Evolutionary conservation across 2,797 vertebrate genomes (phyloP).

Genomic region (Nannoperca australis): DNA sequence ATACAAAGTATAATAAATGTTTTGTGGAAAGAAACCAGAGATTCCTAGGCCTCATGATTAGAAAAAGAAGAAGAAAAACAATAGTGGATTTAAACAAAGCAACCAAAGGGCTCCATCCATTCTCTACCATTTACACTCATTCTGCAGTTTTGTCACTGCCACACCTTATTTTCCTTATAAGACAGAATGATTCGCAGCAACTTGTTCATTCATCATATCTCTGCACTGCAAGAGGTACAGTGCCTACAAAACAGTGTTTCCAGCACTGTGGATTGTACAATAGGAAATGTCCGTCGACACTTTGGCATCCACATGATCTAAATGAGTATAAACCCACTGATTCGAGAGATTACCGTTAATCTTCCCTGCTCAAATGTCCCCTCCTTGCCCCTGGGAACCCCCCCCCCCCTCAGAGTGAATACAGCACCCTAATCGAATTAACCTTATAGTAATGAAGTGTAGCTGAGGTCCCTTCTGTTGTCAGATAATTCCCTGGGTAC

Average conservation of each 20-base stretch:
- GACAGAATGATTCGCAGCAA: conserved; percentile 20
- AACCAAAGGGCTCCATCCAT: conserved; percentile 27
- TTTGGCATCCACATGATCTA: conserved; percentile 54
- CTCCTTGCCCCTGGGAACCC: conserved; percentile 36
- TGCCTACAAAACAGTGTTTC: conserved; percentile 13
- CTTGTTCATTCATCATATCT: background rate
- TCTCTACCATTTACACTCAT: conserved; percentile 28
- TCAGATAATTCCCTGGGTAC: conserved; percentile 25
- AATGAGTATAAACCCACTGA: conserved; percentile 72
- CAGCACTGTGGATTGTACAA: conserved; percentile 55
- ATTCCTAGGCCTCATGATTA: conserved; percentile 16
- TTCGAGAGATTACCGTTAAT: conserved; percentile 71
- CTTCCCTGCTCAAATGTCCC: conserved; percentile 66
- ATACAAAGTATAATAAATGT: conserved; percentile 43
- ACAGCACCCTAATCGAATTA: conserved; percentile 75
- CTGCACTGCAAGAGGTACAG: background rate
- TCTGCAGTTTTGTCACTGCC: conserved; percentile 13
- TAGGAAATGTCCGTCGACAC: conserved; percentile 59
- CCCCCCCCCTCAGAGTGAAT: conserved; percentile 41
- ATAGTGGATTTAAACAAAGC: conserved; percentile 41
- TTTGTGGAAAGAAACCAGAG: conserved; percentile 31
- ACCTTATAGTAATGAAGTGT: conserved; percentile 27
- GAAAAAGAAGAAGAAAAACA: conserved; percentile 32
- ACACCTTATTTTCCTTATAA: background rate
- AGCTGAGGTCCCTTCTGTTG: conserved; percentile 57